A percentile compares a stretch with the other conserved stretches of the same genome.
phyloP scores from a whole-genome alignment of 1,140 invertebrate genomes.

The Tetraneura akinire region DNA sequence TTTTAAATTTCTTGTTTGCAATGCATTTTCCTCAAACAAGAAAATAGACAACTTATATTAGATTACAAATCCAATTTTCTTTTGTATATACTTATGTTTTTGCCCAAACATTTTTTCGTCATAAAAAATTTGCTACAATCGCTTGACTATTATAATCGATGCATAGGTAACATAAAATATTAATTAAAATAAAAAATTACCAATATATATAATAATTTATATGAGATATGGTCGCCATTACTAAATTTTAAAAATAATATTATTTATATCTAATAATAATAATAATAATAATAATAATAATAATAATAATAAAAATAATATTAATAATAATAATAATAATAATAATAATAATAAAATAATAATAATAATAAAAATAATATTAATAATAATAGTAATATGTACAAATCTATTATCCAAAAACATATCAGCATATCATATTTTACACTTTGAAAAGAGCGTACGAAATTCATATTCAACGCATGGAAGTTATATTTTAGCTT shows the following conservation, averaged over 20 bases:
- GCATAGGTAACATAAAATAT: not conserved
- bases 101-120: conserved; percentile 9
- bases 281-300: too few species aligned
- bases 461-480: conserved; percentile 17
- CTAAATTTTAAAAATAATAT: too few species aligned
- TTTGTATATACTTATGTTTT: conserved; percentile 33
- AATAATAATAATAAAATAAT: too few species aligned
- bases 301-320: too few species aligned
- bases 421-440: not conserved
- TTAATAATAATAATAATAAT: too few species aligned
- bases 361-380: too few species aligned
- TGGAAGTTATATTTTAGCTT: conserved; percentile 18
- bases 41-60: conserved; percentile 14
- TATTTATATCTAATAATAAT: too few species aligned
- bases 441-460: not conserved
- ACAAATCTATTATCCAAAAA: conserved; percentile 16
- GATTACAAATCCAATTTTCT: conserved; percentile 27
- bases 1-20: not conserved
- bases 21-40: conserved; percentile 7
- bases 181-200: too few species aligned
- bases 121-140: conserved; percentile 22
- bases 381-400: too few species aligned
- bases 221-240: too few species aligned
- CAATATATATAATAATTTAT: too few species aligned
- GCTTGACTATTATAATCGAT: conserved; percentile 29